A percentile compares a stretch with the other conserved stretches of the same genome.
Evolutionary conservation across 2,113 vertebrate genomes (phyloP).

Genomic region (Diphyllodes magnificus): DNA sequence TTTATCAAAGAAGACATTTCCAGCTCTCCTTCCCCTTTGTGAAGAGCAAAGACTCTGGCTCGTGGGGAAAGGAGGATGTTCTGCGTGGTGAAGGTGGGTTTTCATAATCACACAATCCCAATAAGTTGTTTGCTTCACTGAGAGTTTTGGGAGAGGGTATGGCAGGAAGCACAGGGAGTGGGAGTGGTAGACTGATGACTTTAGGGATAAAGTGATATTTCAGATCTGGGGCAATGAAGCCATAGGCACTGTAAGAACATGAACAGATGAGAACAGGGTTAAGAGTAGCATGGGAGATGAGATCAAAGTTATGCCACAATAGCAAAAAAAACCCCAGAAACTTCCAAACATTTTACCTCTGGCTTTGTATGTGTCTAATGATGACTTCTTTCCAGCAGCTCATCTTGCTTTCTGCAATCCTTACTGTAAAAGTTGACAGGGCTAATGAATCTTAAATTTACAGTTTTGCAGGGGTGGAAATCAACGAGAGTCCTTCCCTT

Average conservation of each 20-base stretch:
- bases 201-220: background rate
- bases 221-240: background rate
- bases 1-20: background rate
- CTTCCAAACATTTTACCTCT: background rate
- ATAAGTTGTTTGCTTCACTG: background rate
- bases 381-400: background rate
- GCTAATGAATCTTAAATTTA: background rate
- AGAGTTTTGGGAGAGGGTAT: background rate
- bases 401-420: background rate
- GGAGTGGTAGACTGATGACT: background rate
- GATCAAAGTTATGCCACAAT: background rate
- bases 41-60: background rate
- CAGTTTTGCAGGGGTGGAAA: background rate
- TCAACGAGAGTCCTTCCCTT: background rate
- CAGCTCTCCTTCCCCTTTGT: background rate
- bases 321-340: background rate
- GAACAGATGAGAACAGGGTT: background rate
- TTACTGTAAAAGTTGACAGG: background rate
- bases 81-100: background rate
- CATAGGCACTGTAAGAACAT: background rate
- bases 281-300: background rate
- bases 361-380: background rate
- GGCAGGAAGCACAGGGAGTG: background rate
- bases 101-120: background rate
- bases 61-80: background rate